phyloP scores from a whole-genome alignment of 2,797 vertebrate species.

The Manis pentadactyla region DNA sequence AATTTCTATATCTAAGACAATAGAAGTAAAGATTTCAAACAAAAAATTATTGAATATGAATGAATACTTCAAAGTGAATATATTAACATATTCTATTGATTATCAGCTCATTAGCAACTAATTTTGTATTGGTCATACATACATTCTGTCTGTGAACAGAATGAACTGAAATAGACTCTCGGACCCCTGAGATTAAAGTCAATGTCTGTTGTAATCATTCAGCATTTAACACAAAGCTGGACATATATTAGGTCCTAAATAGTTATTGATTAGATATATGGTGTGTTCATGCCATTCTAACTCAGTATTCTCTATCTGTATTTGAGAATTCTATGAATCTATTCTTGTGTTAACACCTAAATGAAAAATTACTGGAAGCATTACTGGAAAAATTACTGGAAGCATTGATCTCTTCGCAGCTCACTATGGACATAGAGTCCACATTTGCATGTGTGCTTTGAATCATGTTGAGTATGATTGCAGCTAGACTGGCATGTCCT shows the following conservation, averaged over 20 bases:
- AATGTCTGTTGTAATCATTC: background rate
- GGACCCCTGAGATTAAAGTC: background rate
- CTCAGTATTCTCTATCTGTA: background rate
- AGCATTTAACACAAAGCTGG: background rate
- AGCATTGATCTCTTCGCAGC: background rate
- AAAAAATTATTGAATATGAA: background rate
- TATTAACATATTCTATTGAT: background rate
- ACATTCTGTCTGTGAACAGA: background rate
- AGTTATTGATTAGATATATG: background rate
- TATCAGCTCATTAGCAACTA: background rate
- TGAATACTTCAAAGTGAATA: conserved; percentile 10
- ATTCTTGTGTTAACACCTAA: background rate
- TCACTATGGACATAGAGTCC: background rate
- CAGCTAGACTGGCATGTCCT: background rate
- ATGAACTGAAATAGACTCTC: background rate
- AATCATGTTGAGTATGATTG: background rate
- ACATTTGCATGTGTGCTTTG: background rate
- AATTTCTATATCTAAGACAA: background rate
- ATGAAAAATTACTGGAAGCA: background rate
- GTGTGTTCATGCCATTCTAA: background rate
- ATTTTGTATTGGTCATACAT: background rate
- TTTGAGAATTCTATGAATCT: background rate
- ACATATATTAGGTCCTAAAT: background rate
- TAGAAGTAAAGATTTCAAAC: background rate
- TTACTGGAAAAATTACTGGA: background rate